These are phyloP conservation scores for Cremastobaeus sp. DNA, from an alignment of 2,888 invertebrate species.

Conservation along the genomic window DNA sequence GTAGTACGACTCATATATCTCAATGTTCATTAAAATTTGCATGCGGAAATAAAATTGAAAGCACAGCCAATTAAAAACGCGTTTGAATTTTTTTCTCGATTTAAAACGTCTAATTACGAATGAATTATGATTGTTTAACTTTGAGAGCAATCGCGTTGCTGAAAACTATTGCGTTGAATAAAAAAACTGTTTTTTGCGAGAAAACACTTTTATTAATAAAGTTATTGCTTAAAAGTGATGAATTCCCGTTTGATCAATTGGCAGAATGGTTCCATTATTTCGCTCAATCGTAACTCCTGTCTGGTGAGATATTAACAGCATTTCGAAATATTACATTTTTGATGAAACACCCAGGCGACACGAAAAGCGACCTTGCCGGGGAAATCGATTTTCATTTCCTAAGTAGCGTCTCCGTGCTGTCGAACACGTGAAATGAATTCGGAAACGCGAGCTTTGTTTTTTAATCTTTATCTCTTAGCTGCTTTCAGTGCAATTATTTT, in stretches of 20 bases:
- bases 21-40: no score
- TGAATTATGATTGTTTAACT: no score
- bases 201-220: no score
- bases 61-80: no score
- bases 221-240: conserved; percentile 1
- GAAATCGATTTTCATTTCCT: conserved; percentile 43
- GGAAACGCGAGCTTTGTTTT: conserved; percentile 10
- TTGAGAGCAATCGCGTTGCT: no score
- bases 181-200: no score
- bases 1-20: no score
- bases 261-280: conserved; percentile 19
- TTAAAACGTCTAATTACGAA: no score
- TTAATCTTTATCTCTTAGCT: conserved; percentile 19
- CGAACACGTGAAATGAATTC: conserved; percentile 40
- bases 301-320: conserved; percentile 15
- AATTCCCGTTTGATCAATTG: conserved; percentile 23
- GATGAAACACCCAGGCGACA: conserved; percentile 10
- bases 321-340: conserved; percentile 39
- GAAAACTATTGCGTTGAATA: no score
- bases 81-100: no score
- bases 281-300: background rate
- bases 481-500: conserved; percentile 45
- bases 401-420: conserved; percentile 34
- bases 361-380: conserved; percentile 13
- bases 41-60: no score